These are phyloP conservation scores for Strongylocentrotus purpuratus DNA, from an alignment of 35 echinoderm and acorn worm species.

Conservation along the genomic window DNA sequence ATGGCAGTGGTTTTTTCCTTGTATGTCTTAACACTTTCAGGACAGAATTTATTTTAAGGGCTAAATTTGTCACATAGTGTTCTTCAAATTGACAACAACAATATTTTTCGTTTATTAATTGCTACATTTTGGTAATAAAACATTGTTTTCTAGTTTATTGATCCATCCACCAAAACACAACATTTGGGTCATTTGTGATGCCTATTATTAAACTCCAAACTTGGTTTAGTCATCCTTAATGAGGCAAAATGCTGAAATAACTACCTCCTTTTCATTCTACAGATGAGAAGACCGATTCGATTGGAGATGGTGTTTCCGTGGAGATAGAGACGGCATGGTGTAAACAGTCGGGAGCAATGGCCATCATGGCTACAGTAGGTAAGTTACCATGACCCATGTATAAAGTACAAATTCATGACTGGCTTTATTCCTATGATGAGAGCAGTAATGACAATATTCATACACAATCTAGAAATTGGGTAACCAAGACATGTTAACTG, in stretches of 20 bases:
- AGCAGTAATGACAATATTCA: no score
- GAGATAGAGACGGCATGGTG: slow-evolving; percentile 33
- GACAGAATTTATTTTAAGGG: no score
- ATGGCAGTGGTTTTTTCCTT: no score
- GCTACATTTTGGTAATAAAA: background rate
- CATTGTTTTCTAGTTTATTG: background rate
- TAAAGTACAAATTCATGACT: no score
- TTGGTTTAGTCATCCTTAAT: no score
- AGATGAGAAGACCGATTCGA: background rate
- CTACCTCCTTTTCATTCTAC: background rate
- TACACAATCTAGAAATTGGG: no score
- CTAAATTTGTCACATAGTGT: background rate
- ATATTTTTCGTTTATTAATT: no score
- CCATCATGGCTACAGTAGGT: slow-evolving; percentile 27
- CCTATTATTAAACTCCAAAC: no score
- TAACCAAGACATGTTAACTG: no score
- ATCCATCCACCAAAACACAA: background rate
- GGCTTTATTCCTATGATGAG: no score
- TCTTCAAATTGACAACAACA: background rate
- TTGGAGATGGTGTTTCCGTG: background rate
- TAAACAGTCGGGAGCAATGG: background rate
- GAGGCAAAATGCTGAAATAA: background rate
- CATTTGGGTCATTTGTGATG: no score
- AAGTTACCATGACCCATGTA: background rate
- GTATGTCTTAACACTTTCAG: no score